phyloP scores from a whole-genome alignment of 2,888 invertebrate species.

The Zaprionus lineosus region DNA sequence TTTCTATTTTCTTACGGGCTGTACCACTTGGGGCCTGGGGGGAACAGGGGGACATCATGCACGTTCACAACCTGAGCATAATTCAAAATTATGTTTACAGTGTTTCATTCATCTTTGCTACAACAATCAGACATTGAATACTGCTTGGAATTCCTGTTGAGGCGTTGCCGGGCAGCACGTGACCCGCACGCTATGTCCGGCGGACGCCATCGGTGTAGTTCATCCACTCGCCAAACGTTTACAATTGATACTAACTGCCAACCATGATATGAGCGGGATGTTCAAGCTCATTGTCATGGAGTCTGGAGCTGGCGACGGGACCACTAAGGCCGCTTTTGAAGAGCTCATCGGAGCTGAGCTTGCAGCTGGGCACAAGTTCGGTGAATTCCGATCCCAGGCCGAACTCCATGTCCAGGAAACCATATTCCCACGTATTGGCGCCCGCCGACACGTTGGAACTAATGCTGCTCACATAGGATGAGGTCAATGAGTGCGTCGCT shows the following conservation, averaged over 20 bases:
- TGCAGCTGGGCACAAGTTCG: conserved; percentile 84
- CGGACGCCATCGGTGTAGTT: neutral
- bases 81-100: conserved; percentile 53
- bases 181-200: conserved; percentile 58
- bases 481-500: conserved; percentile 80
- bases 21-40: neutral
- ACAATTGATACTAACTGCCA: conserved; percentile 84
- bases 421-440: conserved; percentile 81
- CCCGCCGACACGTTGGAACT: conserved; percentile 71
- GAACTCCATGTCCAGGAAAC: conserved; percentile 83
- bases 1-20: too few relatives aligned
- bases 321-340: conserved; percentile 83
- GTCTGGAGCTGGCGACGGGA: conserved; percentile 77
- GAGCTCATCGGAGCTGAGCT: conserved; percentile 84
- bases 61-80: conserved; percentile 83
- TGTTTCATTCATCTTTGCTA: conserved; percentile 13
- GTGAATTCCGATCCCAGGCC: conserved; percentile 84
- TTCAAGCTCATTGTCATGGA: conserved; percentile 83
- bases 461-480: conserved; percentile 80
- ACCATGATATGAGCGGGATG: conserved; percentile 85
- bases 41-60: conserved; percentile 31
- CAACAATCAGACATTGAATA: conserved; percentile 57
- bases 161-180: conserved; percentile 31
- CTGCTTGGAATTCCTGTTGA: conserved; percentile 58
- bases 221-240: conserved; percentile 34